These are phyloP conservation scores for Cyclophora albipunctata DNA, from an alignment of 2,888 invertebrate genomes.

Conservation along the genomic window DNA sequence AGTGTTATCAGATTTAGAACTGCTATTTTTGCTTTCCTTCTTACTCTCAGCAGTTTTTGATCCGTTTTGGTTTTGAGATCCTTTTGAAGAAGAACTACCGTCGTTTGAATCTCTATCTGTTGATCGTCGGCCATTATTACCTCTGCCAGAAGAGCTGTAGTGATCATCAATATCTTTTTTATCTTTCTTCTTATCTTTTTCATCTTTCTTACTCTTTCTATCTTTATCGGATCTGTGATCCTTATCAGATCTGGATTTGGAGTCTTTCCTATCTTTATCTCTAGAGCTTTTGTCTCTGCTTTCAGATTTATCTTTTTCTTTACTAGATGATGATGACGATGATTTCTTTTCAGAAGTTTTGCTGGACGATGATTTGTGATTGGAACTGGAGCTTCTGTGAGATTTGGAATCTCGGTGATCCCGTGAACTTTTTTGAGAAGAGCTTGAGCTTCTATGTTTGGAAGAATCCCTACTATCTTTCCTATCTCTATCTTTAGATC, in stretches of 20 bases:
- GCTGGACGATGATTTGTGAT: slow-evolving; percentile 48
- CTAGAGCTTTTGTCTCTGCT: slow-evolving; percentile 45
- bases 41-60: slow-evolving; percentile 53
- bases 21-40: slow-evolving; percentile 55
- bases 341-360: slow-evolving; percentile 56
- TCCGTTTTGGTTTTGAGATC: slow-evolving; percentile 48
- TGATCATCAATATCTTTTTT: slow-evolving; percentile 82
- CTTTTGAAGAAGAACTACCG: slow-evolving; percentile 74
- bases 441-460: slow-evolving; percentile 47
- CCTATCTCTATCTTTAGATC: slow-evolving; percentile 50
- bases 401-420: slow-evolving; percentile 49
- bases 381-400: slow-evolving; percentile 50
- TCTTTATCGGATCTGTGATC: slow-evolving; percentile 59
- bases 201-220: slow-evolving; percentile 59
- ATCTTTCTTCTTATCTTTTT: slow-evolving; percentile 63
- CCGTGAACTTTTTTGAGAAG: slow-evolving; percentile 44
- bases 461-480: slow-evolving; percentile 60
- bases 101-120: slow-evolving; percentile 88
- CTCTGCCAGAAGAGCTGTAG: slow-evolving; percentile 78
- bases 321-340: slow-evolving; percentile 34
- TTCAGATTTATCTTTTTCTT: slow-evolving; percentile 51
- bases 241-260: slow-evolving; percentile 40
- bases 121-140: slow-evolving; percentile 79
- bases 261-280: slow-evolving; percentile 42
- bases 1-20: slow-evolving; percentile 60